phyloP scores from a whole-genome alignment of 1,140 invertebrate species.

The Pseudoatta argentina region DNA sequence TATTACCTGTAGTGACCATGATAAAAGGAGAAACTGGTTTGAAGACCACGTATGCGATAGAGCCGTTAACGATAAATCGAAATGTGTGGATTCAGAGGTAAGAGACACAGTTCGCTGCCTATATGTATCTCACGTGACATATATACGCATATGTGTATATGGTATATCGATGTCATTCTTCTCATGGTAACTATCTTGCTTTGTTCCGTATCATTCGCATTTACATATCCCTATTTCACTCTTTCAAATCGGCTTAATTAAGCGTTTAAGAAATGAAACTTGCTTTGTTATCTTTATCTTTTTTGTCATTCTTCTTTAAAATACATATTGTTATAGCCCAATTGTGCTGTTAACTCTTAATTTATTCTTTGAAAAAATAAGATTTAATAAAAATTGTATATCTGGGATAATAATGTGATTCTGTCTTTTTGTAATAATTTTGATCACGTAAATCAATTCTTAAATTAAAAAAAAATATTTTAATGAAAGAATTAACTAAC shows the following conservation, averaged over 20 bases:
- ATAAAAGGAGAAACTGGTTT: conserved; percentile 76
- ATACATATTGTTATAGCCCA: conserved; percentile 67
- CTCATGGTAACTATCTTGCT: conserved; percentile 26
- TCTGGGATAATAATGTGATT: background rate
- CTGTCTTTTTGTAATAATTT: background rate
- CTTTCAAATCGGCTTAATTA: conserved; percentile 80
- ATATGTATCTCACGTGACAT: conserved; percentile 20
- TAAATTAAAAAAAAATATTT: background rate
- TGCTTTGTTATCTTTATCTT: conserved; percentile 74
- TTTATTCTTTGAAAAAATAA: conserved; percentile 38
- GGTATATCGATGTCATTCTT: conserved; percentile 57
- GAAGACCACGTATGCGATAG: conserved; percentile 77
- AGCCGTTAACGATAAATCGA: conserved; percentile 83
- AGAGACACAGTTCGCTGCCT: conserved; percentile 47
- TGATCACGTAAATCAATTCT: background rate
- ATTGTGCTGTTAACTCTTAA: conserved; percentile 63
- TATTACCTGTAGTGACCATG: conserved; percentile 67
- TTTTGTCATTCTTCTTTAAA: conserved; percentile 64
- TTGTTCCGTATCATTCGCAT: conserved; percentile 70
- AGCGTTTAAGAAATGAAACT: conserved; percentile 84
- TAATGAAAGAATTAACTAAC: background rate
- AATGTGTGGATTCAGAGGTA: conserved; percentile 72
- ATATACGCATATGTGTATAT: conserved; percentile 11
- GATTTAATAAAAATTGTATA: background rate
- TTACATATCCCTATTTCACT: conserved; percentile 77